Percentiles rank a stretch among this genome's conserved stretches.
These are phyloP conservation scores for Nudaria mundana DNA, from an alignment of 2,888 invertebrate species.

Conservation along the genomic window DNA sequence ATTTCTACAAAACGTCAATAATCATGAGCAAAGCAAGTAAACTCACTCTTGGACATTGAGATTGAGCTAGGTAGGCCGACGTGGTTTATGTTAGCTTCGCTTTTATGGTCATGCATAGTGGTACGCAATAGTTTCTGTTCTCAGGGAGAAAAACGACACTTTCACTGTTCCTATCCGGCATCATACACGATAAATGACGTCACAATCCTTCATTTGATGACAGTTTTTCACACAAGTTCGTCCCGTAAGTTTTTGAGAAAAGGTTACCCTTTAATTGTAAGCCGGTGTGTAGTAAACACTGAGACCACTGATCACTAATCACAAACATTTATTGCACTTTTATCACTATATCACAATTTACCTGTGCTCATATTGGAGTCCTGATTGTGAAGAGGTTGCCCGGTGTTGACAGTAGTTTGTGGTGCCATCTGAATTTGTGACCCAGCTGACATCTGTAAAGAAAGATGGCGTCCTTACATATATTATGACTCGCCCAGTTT, in stretches of 20 bases:
- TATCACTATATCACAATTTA: constrained; percentile 79
- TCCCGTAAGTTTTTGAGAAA: constrained; percentile 49
- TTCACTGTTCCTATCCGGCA: constrained; percentile 76
- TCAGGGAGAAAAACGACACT: constrained; percentile 67
- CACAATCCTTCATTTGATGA: constrained; percentile 66
- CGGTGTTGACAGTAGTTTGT: constrained; percentile 92
- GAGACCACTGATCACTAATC: constrained; percentile 66
- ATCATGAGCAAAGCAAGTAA: constrained; percentile 39
- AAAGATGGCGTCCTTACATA: constrained; percentile 81
- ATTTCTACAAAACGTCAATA: constrained; percentile 30
- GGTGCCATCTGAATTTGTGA: constrained; percentile 99
- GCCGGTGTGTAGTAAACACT: constrained; percentile 64
- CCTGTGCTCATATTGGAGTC: constrained; percentile 99
- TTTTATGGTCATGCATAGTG: constrained; percentile 76
- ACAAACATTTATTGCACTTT: constrained; percentile 63
- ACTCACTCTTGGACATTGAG: constrained; percentile 76
- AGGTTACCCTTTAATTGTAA: constrained; percentile 52
- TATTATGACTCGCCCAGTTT: constrained; percentile 74
- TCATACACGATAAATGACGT: constrained; percentile 72
- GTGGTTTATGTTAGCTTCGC: constrained; percentile 72
- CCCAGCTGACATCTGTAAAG: constrained; percentile 96
- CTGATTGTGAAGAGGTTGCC: constrained; percentile 94
- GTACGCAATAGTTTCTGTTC: constrained; percentile 62
- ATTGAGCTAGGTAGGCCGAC: constrained; percentile 72
- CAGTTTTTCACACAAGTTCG: constrained; percentile 59